Conservation (phyloP, 2,797 vertebrate genomes). For the Rhinogobio ventralis region DNA sequence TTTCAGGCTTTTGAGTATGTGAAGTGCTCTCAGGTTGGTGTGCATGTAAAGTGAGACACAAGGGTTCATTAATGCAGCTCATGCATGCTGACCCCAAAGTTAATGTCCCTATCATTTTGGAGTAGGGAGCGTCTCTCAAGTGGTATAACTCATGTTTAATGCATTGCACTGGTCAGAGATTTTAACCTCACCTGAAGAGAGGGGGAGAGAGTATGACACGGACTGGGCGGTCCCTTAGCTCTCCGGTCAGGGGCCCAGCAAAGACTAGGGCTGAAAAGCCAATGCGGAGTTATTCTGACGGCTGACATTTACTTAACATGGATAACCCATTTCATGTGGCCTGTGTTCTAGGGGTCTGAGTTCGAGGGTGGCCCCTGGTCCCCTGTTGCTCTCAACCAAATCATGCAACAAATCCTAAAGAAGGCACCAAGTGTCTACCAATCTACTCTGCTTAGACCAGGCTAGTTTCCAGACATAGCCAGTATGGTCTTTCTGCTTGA, state of each 20-base stretch:
- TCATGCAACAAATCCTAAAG: slow-evolving; percentile 64
- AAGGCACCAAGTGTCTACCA: slow-evolving; percentile 28
- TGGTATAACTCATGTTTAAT: slow-evolving; percentile 80
- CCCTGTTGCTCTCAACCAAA: slow-evolving; percentile 56
- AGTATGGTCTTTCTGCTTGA: not conserved
- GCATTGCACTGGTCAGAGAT: slow-evolving; percentile 72
- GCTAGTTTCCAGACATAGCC: not conserved
- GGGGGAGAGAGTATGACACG: slow-evolving; percentile 57
- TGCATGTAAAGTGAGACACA: slow-evolving; percentile 65
- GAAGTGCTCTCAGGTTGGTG: slow-evolving; percentile 63
- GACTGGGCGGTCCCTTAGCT: slow-evolving; percentile 39
- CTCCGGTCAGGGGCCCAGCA: slow-evolving; percentile 47
- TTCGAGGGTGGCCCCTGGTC: slow-evolving; percentile 63
- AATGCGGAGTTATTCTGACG: slow-evolving; percentile 66
- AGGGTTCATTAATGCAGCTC: slow-evolving; percentile 79
- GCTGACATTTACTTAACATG: slow-evolving; percentile 75
- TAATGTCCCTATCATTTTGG: slow-evolving; percentile 79
- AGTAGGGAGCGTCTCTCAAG: slow-evolving; percentile 71
- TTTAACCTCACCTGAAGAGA: slow-evolving; percentile 76
- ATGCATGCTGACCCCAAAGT: slow-evolving; percentile 73
- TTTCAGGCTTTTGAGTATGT: slow-evolving; percentile 40
- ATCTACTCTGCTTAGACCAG: not conserved
- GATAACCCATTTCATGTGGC: slow-evolving; percentile 46
- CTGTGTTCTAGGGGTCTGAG: slow-evolving; percentile 60
- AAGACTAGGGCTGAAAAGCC: slow-evolving; percentile 61